A percentile compares a stretch with the other conserved stretches of the same genome.
Conservation (phyloP, 1,140 invertebrate species). For the Medauroidea extradentata region DNA sequence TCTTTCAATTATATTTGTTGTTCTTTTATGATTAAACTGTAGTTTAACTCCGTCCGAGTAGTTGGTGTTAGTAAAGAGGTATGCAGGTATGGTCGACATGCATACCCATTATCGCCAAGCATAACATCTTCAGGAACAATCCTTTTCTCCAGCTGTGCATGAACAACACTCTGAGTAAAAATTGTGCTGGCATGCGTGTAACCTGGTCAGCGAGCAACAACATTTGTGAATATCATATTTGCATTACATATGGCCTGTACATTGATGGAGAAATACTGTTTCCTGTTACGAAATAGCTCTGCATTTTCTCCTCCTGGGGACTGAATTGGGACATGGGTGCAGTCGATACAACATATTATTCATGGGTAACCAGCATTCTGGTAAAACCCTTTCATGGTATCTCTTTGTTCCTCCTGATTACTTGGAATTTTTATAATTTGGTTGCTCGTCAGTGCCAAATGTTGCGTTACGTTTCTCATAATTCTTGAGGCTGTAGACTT, state of each 20-base stretch:
- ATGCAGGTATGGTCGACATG: no score
- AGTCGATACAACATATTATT: slow-evolving; percentile 1
- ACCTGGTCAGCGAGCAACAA: slow-evolving; percentile 41
- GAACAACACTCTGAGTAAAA: slow-evolving; percentile 29
- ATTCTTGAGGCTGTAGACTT: no score
- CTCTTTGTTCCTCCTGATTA: background rate
- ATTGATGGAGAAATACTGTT: slow-evolving; percentile 40
- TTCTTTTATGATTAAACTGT: no score
- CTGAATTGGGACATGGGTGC: slow-evolving; percentile 7
- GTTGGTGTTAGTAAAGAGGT: no score
- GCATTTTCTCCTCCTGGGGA: slow-evolving; percentile 16
- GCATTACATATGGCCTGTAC: slow-evolving; percentile 37
- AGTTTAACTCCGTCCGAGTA: no score
- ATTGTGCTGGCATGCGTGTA: slow-evolving; percentile 32
- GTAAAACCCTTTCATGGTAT: background rate
- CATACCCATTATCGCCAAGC: slow-evolving; percentile 35
- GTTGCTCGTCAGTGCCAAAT: no score
- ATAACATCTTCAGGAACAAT: slow-evolving; percentile 26
- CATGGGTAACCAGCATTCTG: background rate
- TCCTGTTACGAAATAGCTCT: slow-evolving; percentile 9
- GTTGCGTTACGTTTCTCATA: no score
- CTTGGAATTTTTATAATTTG: no score
- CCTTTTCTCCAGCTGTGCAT: slow-evolving; percentile 21
- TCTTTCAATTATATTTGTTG: no score
- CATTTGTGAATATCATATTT: slow-evolving; percentile 34